Evolutionary conservation across 2,888 invertebrate genomes (phyloP), one percentile per base, ranked within the genome.

Genomic region (Cyclophora punctaria): DNA sequence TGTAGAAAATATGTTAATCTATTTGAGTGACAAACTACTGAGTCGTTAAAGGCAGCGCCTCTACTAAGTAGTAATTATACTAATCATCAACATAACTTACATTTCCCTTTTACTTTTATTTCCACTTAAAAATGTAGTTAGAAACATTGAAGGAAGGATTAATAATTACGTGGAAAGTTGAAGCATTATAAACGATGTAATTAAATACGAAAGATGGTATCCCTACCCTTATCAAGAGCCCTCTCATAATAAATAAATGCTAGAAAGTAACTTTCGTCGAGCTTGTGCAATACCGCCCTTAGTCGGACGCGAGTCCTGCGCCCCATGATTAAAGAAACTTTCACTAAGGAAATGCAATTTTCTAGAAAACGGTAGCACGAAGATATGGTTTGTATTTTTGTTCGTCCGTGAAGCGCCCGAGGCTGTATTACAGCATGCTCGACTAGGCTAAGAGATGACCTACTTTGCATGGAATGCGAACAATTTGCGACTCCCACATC

Each of bases 351-450:
- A 86, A 85, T 71, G 83, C 75, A 83, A 87, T 86, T 87, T 86
- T 84, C 80, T 88, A 87, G 85, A 83, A 87, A 84, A 88, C 84
- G 78, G 84, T 86, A 85, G 85, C 85, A 72, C 68, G 79, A 83
- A 78, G 77, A 78, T 70, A 71, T 71, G 71, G 75, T 80, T 77
- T 84, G 84, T 83, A 82, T 83, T 83, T 81, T 78, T 80, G 81
- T 78, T 78, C 76, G 75, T 69, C 78, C 79, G 77, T 79, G 78
- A 69, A 71, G 57, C 56, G 80, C 83, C 80, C 55, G 57, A 48
- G 75, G 82, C 76, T 64, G 62, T 71, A 74, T 84, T 82, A 82
- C 84, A 70, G 72, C 82, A 83, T 79, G 76, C 68, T 73, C 66
- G 71, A 76, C 75, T 75, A 69, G 73, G 71, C 71, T 72, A 63